phyloP scores from a whole-genome alignment of 2,113 vertebrate genomes.

The Megalops atlanticus region DNA sequence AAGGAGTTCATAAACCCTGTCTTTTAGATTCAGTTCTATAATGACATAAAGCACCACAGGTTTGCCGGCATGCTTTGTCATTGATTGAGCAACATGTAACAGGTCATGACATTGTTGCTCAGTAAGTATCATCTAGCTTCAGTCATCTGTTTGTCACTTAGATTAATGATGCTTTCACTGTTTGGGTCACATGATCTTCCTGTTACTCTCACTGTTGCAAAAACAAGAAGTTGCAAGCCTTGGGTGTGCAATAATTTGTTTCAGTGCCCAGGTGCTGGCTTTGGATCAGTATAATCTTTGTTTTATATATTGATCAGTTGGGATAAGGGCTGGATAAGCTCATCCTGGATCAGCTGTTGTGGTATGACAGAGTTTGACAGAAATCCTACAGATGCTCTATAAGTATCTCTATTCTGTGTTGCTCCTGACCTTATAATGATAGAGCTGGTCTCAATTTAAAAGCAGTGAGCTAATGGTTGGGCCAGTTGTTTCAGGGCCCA shows the following conservation, averaged over 20 bases:
- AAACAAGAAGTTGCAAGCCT: background rate
- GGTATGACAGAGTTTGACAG: too few relatives aligned
- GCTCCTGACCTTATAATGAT: too few relatives aligned
- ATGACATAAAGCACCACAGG: background rate
- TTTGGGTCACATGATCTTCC: background rate
- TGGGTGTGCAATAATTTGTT: background rate
- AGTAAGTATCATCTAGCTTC: too few relatives aligned
- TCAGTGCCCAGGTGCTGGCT: background rate
- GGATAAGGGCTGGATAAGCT: background rate
- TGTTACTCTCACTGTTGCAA: background rate
- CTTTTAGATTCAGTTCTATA: background rate
- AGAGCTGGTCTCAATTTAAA: too few relatives aligned
- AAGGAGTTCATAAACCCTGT: background rate
- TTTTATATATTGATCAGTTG: background rate
- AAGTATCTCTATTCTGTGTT: too few relatives aligned
- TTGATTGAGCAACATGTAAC: background rate
- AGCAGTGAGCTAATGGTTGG: too few relatives aligned
- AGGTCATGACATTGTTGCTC: background rate
- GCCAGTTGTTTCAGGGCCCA: too few relatives aligned
- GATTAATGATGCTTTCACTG: background rate
- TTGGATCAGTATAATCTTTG: background rate
- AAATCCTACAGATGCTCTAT: too few relatives aligned
- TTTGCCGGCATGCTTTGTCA: background rate
- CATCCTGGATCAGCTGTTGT: too few relatives aligned
- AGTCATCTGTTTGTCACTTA: accelerated